These are phyloP conservation scores for Pollimyrus isidori DNA, from an alignment of 2,113 vertebrate species.

Conservation along the genomic window DNA sequence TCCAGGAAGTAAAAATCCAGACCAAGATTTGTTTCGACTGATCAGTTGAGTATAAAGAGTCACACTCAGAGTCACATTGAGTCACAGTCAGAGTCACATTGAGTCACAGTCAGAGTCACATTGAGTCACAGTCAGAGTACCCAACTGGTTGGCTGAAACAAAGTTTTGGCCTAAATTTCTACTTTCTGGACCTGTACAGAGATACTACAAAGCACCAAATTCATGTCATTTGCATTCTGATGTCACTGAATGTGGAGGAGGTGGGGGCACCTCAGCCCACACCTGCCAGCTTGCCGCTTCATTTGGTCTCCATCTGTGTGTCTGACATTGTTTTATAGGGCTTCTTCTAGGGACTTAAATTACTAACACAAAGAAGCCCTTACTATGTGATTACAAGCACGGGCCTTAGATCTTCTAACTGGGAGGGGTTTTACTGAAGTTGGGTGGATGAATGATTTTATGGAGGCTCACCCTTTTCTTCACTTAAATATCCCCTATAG, in stretches of 20 bases:
- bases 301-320: not conserved
- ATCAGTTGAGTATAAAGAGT: too few species aligned
- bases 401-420: not conserved
- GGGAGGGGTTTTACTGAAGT: not conserved
- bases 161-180: not conserved
- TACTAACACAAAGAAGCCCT: not conserved
- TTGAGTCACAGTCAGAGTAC: not conserved
- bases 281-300: not conserved
- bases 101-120: not conserved
- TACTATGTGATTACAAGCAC: not conserved
- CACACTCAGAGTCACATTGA: not conserved
- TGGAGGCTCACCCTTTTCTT: not conserved
- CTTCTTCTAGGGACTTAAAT: not conserved
- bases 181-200: not conserved
- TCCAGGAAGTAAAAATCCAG: too few species aligned
- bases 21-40: too few species aligned
- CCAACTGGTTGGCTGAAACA: not conserved
- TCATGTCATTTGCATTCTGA: not conserved
- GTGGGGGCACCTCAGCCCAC: not conserved
- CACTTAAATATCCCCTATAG: not conserved
- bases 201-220: not conserved
- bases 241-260: not conserved
- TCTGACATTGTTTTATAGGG: not conserved
- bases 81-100: not conserved
- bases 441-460: not conserved